These are phyloP conservation scores for Platysteira castanea DNA, from an alignment of 2,113 vertebrate species.

Conservation along the genomic window DNA sequence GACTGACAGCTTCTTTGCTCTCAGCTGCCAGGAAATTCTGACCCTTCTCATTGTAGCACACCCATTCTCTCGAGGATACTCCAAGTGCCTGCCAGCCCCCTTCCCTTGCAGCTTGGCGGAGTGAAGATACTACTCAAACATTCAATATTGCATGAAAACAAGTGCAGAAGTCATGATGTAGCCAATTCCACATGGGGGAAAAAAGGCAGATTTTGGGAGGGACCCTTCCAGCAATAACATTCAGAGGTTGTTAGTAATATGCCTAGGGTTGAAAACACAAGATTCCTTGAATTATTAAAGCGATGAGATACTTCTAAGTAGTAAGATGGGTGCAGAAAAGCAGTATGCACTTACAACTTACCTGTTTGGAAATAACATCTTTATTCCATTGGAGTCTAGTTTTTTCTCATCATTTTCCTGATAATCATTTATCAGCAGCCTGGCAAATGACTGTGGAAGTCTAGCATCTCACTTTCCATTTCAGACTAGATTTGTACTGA, in stretches of 20 bases:
- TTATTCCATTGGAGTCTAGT: neutral
- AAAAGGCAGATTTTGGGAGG: neutral
- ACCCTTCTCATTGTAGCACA: neutral
- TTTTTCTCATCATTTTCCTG: neutral
- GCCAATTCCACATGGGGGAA: neutral
- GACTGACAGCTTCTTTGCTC: neutral
- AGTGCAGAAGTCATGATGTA: neutral
- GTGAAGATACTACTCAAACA: neutral
- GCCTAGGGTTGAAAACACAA: neutral
- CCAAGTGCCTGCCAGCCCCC: neutral
- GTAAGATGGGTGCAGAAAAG: neutral
- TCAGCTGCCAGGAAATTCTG: constrained; percentile 3
- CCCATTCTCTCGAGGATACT: constrained; percentile 16
- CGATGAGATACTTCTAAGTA: neutral
- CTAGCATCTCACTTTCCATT: neutral
- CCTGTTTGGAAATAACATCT: neutral
- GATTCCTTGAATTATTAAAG: neutral
- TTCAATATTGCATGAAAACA: constrained; percentile 34
- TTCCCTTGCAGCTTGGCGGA: neutral
- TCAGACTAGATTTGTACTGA: neutral
- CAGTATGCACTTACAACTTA: neutral
- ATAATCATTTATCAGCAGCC: neutral
- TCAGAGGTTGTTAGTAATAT: neutral
- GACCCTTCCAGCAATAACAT: neutral
- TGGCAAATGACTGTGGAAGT: neutral